Evolutionary conservation across 1,140 invertebrate species (phyloP).

Genomic region (Scaptomyza hsui): DNA sequence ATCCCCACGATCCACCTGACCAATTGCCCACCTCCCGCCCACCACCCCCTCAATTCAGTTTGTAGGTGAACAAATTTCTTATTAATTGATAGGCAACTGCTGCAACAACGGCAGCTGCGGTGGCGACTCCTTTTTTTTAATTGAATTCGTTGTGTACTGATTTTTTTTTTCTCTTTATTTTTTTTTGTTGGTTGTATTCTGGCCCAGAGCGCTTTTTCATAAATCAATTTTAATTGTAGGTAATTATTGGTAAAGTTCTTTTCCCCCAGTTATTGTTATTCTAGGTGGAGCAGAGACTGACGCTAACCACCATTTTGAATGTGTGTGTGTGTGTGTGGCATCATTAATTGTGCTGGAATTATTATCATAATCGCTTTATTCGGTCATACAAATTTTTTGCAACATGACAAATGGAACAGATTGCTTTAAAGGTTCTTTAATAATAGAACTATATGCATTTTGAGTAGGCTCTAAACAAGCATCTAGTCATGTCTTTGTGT

Average conservation of each 20-base stretch:
- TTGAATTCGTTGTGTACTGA: slow-evolving; percentile 54
- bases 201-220: slow-evolving; percentile 49
- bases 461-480: too few relatives aligned
- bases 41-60: not conserved
- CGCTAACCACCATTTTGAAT: slow-evolving; percentile 24
- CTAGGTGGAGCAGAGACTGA: not conserved
- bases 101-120: slow-evolving; percentile 17
- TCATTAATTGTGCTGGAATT: slow-evolving; percentile 69
- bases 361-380: slow-evolving; percentile 66
- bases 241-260: slow-evolving; percentile 70
- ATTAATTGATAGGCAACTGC: slow-evolving; percentile 68
- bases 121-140: slow-evolving; percentile 55
- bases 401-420: not conserved
- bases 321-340: slow-evolving; percentile 45
- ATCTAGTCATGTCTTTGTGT: too few relatives aligned
- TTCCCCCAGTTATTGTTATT: not conserved
- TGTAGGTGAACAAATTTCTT: slow-evolving; percentile 48
- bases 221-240: slow-evolving; percentile 83
- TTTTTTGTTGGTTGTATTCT: not conserved
- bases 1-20: slow-evolving; percentile 27
- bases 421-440: slow-evolving; percentile 3
- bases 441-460: too few relatives aligned
- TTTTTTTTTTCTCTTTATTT: not conserved
- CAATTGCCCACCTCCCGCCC: not conserved
- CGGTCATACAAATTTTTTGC: slow-evolving; percentile 10